Percentiles rank a stretch among this genome's conserved stretches.
Conservation (phyloP, 1,140 invertebrate species). For the Drosophila quadrilineata region DNA sequence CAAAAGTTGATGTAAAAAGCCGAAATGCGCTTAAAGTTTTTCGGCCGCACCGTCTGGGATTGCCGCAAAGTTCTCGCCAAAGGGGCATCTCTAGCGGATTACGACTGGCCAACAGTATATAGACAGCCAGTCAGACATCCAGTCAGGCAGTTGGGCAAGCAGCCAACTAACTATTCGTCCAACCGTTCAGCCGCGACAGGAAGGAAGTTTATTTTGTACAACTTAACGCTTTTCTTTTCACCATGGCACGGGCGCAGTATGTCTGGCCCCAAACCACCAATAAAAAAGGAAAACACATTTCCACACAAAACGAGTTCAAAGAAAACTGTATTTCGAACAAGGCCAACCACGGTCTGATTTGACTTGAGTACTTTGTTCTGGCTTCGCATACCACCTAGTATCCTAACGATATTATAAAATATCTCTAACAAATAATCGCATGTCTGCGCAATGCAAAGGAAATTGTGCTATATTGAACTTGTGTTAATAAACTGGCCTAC, state of each 20-base stretch:
- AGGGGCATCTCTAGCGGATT: conserved; percentile 16
- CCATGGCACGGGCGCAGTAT: neutral
- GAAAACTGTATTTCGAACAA: conserved; percentile 36
- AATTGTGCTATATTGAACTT: neutral
- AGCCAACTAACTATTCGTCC: conserved; percentile 32
- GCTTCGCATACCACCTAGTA: conserved; percentile 2
- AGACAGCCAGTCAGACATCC: conserved; percentile 9
- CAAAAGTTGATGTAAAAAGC: conserved; percentile 49
- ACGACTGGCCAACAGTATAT: conserved; percentile 13
- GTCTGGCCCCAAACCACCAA: conserved; percentile 30
- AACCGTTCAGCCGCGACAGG: conserved; percentile 55
- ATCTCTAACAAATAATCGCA: neutral
- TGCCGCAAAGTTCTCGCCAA: conserved; percentile 23
- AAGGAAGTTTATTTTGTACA: conserved; percentile 74
- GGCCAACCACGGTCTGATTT: conserved; percentile 14
- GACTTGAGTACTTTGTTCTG: conserved; percentile 5
- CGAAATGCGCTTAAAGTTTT: conserved; percentile 65
- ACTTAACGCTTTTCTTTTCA: conserved; percentile 54
- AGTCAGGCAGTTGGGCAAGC: conserved; percentile 3
- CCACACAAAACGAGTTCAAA: conserved; percentile 25
- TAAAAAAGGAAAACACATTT: neutral
- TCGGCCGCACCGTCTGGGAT: conserved; percentile 27
- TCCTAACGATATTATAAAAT: neutral
- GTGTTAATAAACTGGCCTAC: neutral
- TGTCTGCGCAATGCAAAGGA: conserved; percentile 1